Conservation (phyloP, 2,113 vertebrate genomes). For the Antennarius striatus region DNA sequence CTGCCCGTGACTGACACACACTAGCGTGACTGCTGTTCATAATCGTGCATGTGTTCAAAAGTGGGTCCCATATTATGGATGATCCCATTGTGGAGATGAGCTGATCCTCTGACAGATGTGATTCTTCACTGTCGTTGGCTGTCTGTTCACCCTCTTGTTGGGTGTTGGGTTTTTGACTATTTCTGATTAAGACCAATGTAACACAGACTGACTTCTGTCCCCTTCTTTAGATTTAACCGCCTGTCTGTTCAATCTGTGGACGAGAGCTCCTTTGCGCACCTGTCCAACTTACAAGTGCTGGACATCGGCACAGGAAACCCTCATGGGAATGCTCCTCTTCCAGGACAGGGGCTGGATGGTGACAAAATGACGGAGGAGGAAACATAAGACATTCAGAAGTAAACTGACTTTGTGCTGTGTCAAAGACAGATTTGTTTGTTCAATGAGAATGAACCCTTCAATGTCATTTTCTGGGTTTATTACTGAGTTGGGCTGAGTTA, state of each 20-base stretch:
- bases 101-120: conserved; percentile 1
- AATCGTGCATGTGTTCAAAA: too few species aligned
- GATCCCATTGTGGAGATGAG: too few species aligned
- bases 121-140: conserved; percentile 5
- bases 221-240: conserved; percentile 85
- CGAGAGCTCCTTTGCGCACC: conserved; percentile 86
- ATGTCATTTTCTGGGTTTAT: background rate
- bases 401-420: conserved; percentile 11
- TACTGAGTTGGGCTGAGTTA: conserved; percentile 16
- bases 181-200: background rate
- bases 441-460: conserved; percentile 19
- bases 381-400: conserved; percentile 8
- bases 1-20: too few species aligned
- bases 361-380: conserved; percentile 21
- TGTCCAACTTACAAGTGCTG: conserved; percentile 89
- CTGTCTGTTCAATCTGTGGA: conserved; percentile 86
- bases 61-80: too few species aligned
- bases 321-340: conserved; percentile 11
- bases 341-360: conserved; percentile 22
- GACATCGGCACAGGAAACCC: conserved; percentile 83
- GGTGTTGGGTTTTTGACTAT: too few species aligned
- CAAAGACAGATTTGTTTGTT: conserved; percentile 19
- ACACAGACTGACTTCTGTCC: background rate
- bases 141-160: background rate
- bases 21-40: background rate